Evolutionary conservation across 2,888 invertebrate species (phyloP), one percentile per base, ranked within the genome.

Genomic region (Apamea epomidion): DNA sequence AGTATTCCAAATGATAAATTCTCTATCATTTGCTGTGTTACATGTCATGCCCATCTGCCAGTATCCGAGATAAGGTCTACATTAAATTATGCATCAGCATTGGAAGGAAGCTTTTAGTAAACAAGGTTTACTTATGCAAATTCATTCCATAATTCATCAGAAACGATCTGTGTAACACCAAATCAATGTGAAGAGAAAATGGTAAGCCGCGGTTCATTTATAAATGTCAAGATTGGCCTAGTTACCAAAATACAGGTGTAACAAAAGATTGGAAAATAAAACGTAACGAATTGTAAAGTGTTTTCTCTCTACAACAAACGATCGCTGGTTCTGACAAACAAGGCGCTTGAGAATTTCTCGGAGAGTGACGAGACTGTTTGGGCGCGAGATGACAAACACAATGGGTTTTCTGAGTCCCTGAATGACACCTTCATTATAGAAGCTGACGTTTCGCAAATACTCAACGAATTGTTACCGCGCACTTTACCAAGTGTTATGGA

Each of bases 351-450:
- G 90, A 90, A 88, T 86, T 89, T 89, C 80, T 86, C 74, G 81
- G 71, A 86, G 87, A 89, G 89, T 92, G 93, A 93, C 91, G 91
- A 88, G 87, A 91, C 90, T 92, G 92, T 91, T 93, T 91, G 87
- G 88, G 85, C 76, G 87, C 86, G 87, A 87, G 88, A 90, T 89
- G 92, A 88, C 89, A 90, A 91, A 92, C 91, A 95, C 94, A 95
- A 95, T 94, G 90, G 92, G 90, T 91, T 92, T 90, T 90, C 90
- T 91, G 91, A 94, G 92, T 92, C 87, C 83, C 91, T 94, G 93
- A 94, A 94, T 95, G 95, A 95, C 95, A 93, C 93, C 93, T 95
- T 95, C 94, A 95, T 95, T 95, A 95, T 92, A 91, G 90, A 82
- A 89, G 93, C 91, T 94, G 95, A 95, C 94, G 93, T 93, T 92